Conservation (phyloP, 2,113 vertebrate species). For the Thamnaconus septentrionalis region DNA sequence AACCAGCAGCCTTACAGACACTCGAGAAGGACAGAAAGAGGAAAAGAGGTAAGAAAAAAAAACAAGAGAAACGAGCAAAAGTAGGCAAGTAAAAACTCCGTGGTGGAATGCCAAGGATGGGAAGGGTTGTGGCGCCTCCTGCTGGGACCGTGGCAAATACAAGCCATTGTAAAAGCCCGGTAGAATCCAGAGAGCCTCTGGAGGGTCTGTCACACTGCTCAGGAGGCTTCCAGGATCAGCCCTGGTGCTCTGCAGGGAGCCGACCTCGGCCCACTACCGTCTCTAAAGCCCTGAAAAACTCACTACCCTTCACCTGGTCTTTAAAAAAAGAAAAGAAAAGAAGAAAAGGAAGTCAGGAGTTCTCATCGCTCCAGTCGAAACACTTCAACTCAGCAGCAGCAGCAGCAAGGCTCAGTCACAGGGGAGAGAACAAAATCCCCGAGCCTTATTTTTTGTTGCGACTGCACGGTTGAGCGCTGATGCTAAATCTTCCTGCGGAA, state of each 20-base stretch:
- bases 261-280: conserved; percentile 32
- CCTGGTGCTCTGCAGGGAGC: conserved; percentile 26
- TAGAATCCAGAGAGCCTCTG: conserved; percentile 77
- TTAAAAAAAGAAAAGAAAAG: conserved; percentile 48
- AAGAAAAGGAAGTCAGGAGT: conserved; percentile 32
- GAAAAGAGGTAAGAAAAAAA: no score
- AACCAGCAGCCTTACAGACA: conserved; percentile 43
- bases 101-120: conserved; percentile 5
- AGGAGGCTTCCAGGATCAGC: conserved; percentile 24
- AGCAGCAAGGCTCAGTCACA: background rate
- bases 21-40: conserved; percentile 3
- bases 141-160: conserved; percentile 86
- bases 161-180: conserved; percentile 99
- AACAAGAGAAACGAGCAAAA: background rate
- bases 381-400: conserved; percentile 26
- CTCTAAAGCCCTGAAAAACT: conserved; percentile 42
- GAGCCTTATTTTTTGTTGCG: no score
- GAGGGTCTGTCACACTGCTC: conserved; percentile 66
- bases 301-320: conserved; percentile 28
- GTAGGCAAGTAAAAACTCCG: conserved; percentile 44
- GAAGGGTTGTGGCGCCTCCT: conserved; percentile 27
- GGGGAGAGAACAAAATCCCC: no score
- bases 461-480: conserved; percentile 75
- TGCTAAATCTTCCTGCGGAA: conserved; percentile 31
- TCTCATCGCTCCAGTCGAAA: conserved; percentile 28